Evolutionary conservation across 2,113 vertebrate species (phyloP).

Genomic region (Antennarius striatus): DNA sequence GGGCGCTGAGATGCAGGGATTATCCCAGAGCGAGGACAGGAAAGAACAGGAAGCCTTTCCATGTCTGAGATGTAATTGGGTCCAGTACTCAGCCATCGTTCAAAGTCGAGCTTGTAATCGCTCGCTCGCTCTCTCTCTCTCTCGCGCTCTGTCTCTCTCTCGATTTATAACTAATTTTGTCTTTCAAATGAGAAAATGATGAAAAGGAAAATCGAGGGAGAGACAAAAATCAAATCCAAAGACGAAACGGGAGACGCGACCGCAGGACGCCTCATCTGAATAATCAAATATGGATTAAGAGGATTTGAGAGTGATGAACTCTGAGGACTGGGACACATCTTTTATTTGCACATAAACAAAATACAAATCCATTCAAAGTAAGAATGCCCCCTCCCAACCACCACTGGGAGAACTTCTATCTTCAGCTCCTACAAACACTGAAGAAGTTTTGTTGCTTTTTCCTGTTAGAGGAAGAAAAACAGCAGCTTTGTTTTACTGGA

Average conservation of each 20-base stretch:
- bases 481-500: constrained; percentile 78
- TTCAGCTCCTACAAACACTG: constrained; percentile 1
- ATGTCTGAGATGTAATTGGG: constrained; percentile 60
- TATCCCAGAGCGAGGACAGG: constrained; percentile 69
- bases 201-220: constrained; percentile 62
- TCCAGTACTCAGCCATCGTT: constrained; percentile 52
- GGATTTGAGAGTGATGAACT: constrained; percentile 23
- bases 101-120: constrained; percentile 1
- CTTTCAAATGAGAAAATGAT: constrained; percentile 75
- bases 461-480: constrained; percentile 65
- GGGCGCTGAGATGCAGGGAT: constrained; percentile 71
- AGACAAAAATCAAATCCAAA: constrained; percentile 63
- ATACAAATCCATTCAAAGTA: constrained; percentile 33
- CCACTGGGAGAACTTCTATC: neutral
- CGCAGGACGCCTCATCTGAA: constrained; percentile 66
- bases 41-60: constrained; percentile 42
- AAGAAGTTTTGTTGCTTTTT: constrained; percentile 62
- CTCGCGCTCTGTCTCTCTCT: neutral
- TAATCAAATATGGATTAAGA: constrained; percentile 75
- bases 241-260: constrained; percentile 41
- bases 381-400: neutral
- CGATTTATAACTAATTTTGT: constrained; percentile 58
- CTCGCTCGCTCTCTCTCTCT: neutral
- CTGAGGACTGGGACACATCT: constrained; percentile 3
- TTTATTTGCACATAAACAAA: constrained; percentile 62